Base-by-base conservation (phyloP, 2,797 vertebrate species). In the Sebastes nivosus region DNA sequence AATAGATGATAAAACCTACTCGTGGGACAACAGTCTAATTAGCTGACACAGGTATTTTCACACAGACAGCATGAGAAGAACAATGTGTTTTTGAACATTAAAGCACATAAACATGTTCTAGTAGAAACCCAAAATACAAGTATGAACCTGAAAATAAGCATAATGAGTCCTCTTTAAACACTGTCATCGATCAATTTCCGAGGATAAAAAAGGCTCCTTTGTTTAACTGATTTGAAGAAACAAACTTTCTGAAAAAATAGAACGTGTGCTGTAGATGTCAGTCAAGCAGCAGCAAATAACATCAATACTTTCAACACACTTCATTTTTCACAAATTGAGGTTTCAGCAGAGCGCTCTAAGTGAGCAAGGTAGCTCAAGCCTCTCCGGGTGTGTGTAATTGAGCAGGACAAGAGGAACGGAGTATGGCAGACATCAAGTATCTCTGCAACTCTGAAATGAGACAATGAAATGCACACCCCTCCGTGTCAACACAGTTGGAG, bases 391-490 rank as follows among this genome's bases (percentile, higher is more conserved):
- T 81, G 74, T 88, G 87, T 91, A 90, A 89, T 89, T 83, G 86
- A 90, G 89, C 66, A 88, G 81, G 91, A 90, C 87, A 91, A 86
- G 75, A 63, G 75, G 72, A 87, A 81, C 77, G 0, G 46, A 83
- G 73, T 46, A 13, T 57, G 81, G 77, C 86, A 89, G 74, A 89
- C 90, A 82, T 92, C 88, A 84, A 86, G 83, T 70, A 85, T 87
- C 80, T 67, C 61, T 84, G 70, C 80, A 79, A 67, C 66, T 85
- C 79, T 59, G 54, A 88, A 85, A 87, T 67, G 64, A 88, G 79
- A 83, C 83, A 59, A 70, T 83, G 85, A 88, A 85, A 90, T 65
- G 59, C 82, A 88, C 63, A 81, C 84, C 75, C 20, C 16, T 70
- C 77, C 3, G 61, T 84, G 82, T 84, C 86, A 83, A 80, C 82